phyloP scores from a whole-genome alignment of 2,113 vertebrate species.

The Xenopus tropicalis region DNA sequence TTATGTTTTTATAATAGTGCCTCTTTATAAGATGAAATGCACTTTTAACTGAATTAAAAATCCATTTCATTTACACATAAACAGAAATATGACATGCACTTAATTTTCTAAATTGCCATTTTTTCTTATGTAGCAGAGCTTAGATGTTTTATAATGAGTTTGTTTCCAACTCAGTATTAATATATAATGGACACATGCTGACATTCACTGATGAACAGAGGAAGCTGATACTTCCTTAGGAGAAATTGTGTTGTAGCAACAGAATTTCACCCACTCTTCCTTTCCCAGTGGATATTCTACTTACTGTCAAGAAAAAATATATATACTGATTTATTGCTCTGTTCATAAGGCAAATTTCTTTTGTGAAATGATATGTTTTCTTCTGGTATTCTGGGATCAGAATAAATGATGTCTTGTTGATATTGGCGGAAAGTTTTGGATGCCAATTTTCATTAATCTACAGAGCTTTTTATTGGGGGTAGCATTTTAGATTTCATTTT shows the following conservation, averaged over 20 bases:
- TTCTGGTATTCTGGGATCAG: slow-evolving; percentile 32
- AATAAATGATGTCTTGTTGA: slow-evolving; percentile 23
- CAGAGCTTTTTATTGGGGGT: background rate
- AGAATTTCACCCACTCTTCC: slow-evolving; percentile 12
- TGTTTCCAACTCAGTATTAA: background rate
- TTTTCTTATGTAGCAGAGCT: too few species aligned
- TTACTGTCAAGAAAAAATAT: slow-evolving; percentile 13
- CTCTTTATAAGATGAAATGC: too few species aligned
- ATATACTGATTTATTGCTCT: slow-evolving; percentile 18
- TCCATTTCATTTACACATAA: too few species aligned
- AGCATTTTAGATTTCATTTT: too few species aligned
- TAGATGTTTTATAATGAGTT: too few species aligned
- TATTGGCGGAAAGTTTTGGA: slow-evolving; percentile 34
- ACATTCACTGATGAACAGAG: slow-evolving; percentile 12
- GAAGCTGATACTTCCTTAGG: slow-evolving; percentile 6
- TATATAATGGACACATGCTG: background rate
- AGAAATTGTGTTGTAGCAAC: background rate
- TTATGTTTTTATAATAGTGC: too few species aligned
- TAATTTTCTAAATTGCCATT: too few species aligned
- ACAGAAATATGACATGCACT: too few species aligned
- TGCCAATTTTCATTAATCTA: slow-evolving; percentile 18
- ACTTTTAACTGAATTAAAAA: too few species aligned
- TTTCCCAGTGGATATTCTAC: slow-evolving; percentile 16
- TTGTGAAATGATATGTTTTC: slow-evolving; percentile 29
- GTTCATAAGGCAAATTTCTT: slow-evolving; percentile 4